Evolutionary conservation across 2,113 vertebrate genomes (phyloP), one percentile per base, ranked within the genome.

Genomic region (Melanostigma gelatinosum): DNA sequence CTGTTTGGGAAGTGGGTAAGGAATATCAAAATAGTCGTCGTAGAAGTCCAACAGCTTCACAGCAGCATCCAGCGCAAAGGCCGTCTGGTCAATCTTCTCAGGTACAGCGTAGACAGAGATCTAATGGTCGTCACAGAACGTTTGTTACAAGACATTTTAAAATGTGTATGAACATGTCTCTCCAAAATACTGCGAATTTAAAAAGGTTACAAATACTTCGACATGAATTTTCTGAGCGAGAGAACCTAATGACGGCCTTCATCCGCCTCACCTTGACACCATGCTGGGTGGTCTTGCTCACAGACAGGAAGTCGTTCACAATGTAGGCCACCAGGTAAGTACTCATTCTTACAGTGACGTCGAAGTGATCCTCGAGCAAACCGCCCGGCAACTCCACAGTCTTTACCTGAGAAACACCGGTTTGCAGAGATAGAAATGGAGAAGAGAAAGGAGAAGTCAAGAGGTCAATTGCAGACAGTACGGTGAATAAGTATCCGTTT

Each of bases 241-340:
- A 68, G 18, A 22, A 4, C 27, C n/a, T 32, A 54, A 34, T 6
- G 7, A 75, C 13, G 27, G 27, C 13, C 16, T 63, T 34, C 12
- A 40, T 8, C 4, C 27, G 13, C 88, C 71, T 94, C 88, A 98
- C 97, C 95, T 97, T 94, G 64, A 97, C 92, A 52, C 97, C 97
- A 0, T 91, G 95, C 63, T 91, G 70, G 24, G 95, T 98, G 72
- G 87, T 95, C 88, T 93, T 96, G 95, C 96, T 97, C 88, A 97
- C 91, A 13, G 96, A 98, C 85, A 95, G 89, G 85, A 99, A 98
- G 87, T 98, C 97, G 0, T 95, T 97, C 80, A 99, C 85, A 0
- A 98, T 97, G 87, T 97, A 98, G 70, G 97, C 97, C 84, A 98
- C 95, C 16, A 98, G 92, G 90, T 98, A 98, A 0, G 96, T 98